These are phyloP conservation scores for Phoxinus phoxinus DNA, from an alignment of 2,113 vertebrate genomes.

Conservation along the genomic window DNA sequence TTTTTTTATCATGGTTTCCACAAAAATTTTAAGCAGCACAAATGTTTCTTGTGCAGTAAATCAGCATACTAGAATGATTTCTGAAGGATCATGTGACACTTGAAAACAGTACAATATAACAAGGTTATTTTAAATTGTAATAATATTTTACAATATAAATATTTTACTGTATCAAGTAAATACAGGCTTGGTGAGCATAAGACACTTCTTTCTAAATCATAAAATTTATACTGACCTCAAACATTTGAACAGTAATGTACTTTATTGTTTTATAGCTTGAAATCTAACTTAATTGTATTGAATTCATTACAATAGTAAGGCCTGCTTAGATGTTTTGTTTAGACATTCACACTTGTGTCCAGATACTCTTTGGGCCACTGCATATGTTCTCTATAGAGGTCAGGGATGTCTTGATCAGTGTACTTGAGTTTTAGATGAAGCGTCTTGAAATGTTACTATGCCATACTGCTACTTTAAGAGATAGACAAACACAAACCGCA, in stretches of 20 bases:
- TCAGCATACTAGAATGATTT: background rate
- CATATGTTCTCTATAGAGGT: background rate
- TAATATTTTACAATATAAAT: background rate
- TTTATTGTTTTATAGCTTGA: background rate
- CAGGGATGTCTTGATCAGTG: background rate
- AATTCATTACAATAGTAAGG: too few species aligned
- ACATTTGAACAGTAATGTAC: background rate
- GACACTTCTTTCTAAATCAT: background rate
- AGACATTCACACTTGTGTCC: background rate
- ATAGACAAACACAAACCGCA: constrained; percentile 12
- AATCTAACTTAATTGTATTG: background rate
- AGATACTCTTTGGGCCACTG: background rate
- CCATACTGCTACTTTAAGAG: constrained; percentile 4
- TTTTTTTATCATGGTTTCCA: too few species aligned
- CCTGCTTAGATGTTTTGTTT: background rate
- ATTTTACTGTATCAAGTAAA: background rate
- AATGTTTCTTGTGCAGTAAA: background rate
- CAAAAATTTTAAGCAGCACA: background rate
- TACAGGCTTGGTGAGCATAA: background rate
- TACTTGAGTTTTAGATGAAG: background rate
- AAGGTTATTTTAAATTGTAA: background rate
- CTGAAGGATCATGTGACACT: background rate
- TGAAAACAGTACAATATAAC: background rate
- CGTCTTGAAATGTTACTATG: background rate
- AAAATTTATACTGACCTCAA: background rate